Evolutionary conservation across 1,140 invertebrate species (phyloP).

Genomic region (Brachionus sp.): DNA sequence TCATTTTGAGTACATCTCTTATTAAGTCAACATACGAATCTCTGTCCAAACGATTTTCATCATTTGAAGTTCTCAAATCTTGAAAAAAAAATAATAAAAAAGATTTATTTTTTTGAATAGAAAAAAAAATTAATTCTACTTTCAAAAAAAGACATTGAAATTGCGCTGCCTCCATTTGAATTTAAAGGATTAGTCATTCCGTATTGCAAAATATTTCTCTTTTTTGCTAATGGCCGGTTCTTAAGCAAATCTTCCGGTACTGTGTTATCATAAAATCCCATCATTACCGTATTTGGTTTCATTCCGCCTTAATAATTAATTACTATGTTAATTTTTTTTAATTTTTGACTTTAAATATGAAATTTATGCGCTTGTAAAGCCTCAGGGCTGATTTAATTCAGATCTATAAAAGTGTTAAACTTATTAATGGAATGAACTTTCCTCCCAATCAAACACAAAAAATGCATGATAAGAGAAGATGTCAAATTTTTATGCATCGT

Average conservation of each 20-base stretch:
- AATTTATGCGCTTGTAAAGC: no score
- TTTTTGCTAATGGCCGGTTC: not conserved
- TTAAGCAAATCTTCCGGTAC: slow-evolving; percentile 47
- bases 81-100: not conserved
- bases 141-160: not conserved
- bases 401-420: no score
- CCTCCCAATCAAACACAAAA: no score
- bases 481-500: no score
- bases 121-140: not conserved
- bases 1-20: slow-evolving; percentile 75
- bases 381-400: no score
- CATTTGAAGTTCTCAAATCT: slow-evolving; percentile 24
- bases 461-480: no score
- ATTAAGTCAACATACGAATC: slow-evolving; percentile 84
- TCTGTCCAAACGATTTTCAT: slow-evolving; percentile 51
- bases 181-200: not conserved
- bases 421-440: no score
- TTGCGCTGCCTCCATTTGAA: not conserved
- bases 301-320: slow-evolving; percentile 93
- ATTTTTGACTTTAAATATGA: no score
- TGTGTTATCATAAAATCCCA: slow-evolving; percentile 71
- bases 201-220: not conserved
- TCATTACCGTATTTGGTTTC: slow-evolving; percentile 90
- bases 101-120: not conserved
- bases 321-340: no score